Base-by-base conservation (phyloP, 1,140 invertebrate genomes). In the Trachelipus rathkii region DNA sequence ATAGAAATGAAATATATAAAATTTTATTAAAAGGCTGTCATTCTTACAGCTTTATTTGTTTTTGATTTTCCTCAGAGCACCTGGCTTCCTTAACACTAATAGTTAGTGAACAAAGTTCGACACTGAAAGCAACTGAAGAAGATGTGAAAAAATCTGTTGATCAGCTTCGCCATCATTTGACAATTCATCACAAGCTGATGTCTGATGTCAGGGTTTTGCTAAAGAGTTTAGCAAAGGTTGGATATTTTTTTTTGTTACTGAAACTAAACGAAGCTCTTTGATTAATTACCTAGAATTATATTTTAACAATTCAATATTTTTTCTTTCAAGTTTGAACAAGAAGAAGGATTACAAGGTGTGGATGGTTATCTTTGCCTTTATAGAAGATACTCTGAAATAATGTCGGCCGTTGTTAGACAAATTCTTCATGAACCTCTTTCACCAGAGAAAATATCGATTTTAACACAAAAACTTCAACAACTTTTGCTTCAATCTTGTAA, bases 181-280 rank as follows among this genome's bases (percentile, higher is more conserved):
- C 87, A 15, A 87, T 87, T 66, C 92, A 94, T 83, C 89, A 92
- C 81, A 89, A 89, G 81, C 84, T 93, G 1, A 92, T 93, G 88
- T 88, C 88, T 9, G 92, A 94, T 79, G 88, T 94, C 13, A 87
- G 91, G 76, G 86, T 87, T 21, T 85, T 94, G 33, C 84, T 94
- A 0, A 91, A 91, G n/a, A 89, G 89, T 4, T 89, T 94, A 85
- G 87, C 89, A 0, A 93, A 94, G 85, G 79, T 81, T 24, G 24
- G 71, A 33, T 33, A 33, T 33, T n/a, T 33, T 33, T 33, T 33
- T 1, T 33, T 33, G n/a, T n/a, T n/a, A n/a, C 6, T 33, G 33
- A 33, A 33, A 6, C 33, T 33, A n/a, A n/a, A 33, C 2, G 33
- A 33, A 33, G 33, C 33, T 33, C 33, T 33, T 33, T 33, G 33